Base-by-base conservation (phyloP, 2,888 invertebrate species). In the Ophion ventricosus region DNA sequence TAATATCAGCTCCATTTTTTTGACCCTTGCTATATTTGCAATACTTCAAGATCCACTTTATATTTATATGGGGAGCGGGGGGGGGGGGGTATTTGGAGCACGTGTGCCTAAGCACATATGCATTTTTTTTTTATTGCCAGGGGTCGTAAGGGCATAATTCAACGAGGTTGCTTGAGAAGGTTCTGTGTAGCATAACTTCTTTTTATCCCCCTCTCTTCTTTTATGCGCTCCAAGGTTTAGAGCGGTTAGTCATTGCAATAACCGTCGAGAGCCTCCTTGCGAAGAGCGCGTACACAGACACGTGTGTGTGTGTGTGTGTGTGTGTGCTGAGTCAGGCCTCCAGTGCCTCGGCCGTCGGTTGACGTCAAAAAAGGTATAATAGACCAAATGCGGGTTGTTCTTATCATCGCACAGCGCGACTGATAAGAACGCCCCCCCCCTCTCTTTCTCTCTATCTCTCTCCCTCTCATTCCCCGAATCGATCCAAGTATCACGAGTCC, bases 231-330 rank as follows among this genome's bases (percentile, higher is more conserved):
- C 82, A 81, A 84, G 82, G 84, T 75, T 84, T 63, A 11, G 78
- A 69, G 73, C 64, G 74, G 84, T 84, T 84, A 84, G 84, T 84
- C 84, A 84, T 82, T 82, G 82, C 75, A 72, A 75, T 75, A 84
- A 79, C 79, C 74, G 81, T 75, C 73, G 54, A 61, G 43, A 69
- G 56, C 17, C 67, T 73, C 80, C 64, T 64, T 54, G 69, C 78
- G 57, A 66, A 25, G 43, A 23, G 56, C 63, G 40, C 43, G 43
- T 29, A 56, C 49, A 40, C 56, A 29, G 23, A 40, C 59, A 14
- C 35, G 57, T 23, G 63, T 23, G 35, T 57, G 73, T 66, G 81
- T n/a, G n/a, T n/a, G 57, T 23, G 63, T 23, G 57, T 23, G 63
- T 23, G 35, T 57, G 73, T 66, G 81, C 81, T 81, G 81, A 84